Conservation (phyloP, 2,113 vertebrate species). For the Argyrosomus japonicus region DNA sequence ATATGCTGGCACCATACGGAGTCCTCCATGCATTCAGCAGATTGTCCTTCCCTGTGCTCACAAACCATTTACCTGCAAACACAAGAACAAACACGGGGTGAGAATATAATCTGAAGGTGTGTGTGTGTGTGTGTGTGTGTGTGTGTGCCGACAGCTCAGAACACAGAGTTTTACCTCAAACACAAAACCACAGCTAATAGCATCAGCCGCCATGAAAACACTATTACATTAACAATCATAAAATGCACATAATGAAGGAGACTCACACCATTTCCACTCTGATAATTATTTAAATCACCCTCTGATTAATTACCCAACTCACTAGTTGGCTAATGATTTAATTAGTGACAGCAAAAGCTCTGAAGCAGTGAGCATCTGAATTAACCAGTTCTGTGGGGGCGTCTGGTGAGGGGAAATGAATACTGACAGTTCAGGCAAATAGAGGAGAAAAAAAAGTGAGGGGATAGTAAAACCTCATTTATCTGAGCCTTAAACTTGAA, state of each 20-base stretch:
- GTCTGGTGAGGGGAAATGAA: conserved; percentile 46
- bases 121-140: neutral
- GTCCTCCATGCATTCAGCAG: conserved; percentile 98
- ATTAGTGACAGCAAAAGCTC: conserved; percentile 66
- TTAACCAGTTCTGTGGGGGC: conserved; percentile 62
- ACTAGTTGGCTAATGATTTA: conserved; percentile 73
- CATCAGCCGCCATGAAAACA: conserved; percentile 32
- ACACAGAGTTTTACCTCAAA: neutral
- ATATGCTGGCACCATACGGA: conserved; percentile 97
- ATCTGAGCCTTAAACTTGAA: conserved; percentile 36
- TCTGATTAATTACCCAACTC: conserved; percentile 74
- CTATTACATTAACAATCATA: conserved; percentile 46
- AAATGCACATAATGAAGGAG: conserved; percentile 61
- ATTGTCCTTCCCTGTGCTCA: conserved; percentile 98
- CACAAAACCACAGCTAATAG: neutral
- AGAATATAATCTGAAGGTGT: neutral
- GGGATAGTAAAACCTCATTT: conserved; percentile 52
- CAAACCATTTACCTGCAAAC: conserved; percentile 95
- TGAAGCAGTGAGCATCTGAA: conserved; percentile 52
- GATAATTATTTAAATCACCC: conserved; percentile 74
- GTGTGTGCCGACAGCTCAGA: neutral
- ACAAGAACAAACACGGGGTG: conserved; percentile 34
- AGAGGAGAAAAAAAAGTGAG: neutral
- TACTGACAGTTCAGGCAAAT: conserved; percentile 17
- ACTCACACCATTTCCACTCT: conserved; percentile 52